Evolutionary conservation across 2,888 invertebrate genomes (phyloP).

Genomic region (Candidula unifasciata): DNA sequence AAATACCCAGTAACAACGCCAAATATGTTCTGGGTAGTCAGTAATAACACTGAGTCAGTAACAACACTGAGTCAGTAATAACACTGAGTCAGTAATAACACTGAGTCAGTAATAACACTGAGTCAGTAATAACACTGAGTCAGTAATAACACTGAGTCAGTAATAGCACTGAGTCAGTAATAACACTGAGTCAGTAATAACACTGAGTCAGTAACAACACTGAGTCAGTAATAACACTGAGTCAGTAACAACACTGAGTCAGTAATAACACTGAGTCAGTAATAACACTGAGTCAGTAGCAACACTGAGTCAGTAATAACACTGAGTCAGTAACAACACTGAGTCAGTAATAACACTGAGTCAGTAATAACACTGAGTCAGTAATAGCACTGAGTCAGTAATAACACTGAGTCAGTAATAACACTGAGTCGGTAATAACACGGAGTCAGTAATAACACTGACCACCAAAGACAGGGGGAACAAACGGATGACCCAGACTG

Average conservation of each 20-base stretch:
- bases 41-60: slow-evolving; percentile 5
- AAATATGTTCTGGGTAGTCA: too few species aligned
- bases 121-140: slow-evolving; percentile 1
- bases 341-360: too few species aligned
- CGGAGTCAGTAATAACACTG: not conserved
- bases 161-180: too few species aligned
- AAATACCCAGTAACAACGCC: too few species aligned
- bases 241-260: too few species aligned
- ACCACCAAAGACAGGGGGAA: slow-evolving; percentile 25
- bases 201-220: too few species aligned
- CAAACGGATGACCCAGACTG: slow-evolving; percentile 41
- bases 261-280: slow-evolving; percentile 6
- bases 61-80: too few species aligned
- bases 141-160: slow-evolving; percentile 5
- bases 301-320: too few species aligned
- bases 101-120: slow-evolving; percentile 10
- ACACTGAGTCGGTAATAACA: not conserved
- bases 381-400: too few species aligned
- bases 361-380: slow-evolving; percentile 5
- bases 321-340: too few species aligned
- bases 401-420: slow-evolving; percentile 10
- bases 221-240: slow-evolving; percentile 5
- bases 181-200: slow-evolving; percentile 6
- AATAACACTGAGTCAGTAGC: slow-evolving; percentile 4
- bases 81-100: slow-evolving; percentile 1